Base-by-base conservation (phyloP, 2,888 invertebrate species). In the Drosophila percnosoma region DNA sequence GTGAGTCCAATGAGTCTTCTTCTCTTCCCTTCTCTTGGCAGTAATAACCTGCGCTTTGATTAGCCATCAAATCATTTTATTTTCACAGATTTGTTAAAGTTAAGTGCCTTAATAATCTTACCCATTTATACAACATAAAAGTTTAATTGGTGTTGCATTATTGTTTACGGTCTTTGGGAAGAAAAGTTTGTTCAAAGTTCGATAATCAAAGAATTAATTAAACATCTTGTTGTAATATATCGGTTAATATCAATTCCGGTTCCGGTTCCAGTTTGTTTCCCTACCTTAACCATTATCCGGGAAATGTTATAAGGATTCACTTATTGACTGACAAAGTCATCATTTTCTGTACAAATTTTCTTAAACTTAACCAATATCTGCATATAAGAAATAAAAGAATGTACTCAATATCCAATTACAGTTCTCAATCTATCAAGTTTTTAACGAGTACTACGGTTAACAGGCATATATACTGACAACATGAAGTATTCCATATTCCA, bases 401-500 rank as follows among this genome's bases (percentile, higher is more conserved):
- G 52, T 24, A 38, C 42, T 58, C 48, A 70, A 42, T 64, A 60
- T 31, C 42, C 61, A 76, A 67, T 67, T 75, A 72, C 36, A 62
- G 59, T 54, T 61, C 34, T 73, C 27, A 61, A 34, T 73, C 55
- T 33, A 38, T 29, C 53, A 40, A 48, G 15, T 51, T 76, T 53
- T 73, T n/a, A 24, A 11, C 27, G 18, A 29, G 3, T 7, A 51
- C 42, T 21, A 52, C 38, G 40, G 18, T 42, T 29, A 38, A 27
- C 7, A 38, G 34, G 24, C 10, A 54, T 54, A 18, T 24, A 29
- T 45, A 53, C 48, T 33, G 55, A 36, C 24, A 58, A 54, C 59
- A 63, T 77, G 61, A 42, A 21, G 45, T 21, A 45, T 24, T 15
- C 45, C 45, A 45, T 24, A 45, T 45, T 42, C 45, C 45, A 13